These are phyloP conservation scores for Himalopsyche japonica DNA, from an alignment of 2,888 invertebrate species.

Conservation along the genomic window DNA sequence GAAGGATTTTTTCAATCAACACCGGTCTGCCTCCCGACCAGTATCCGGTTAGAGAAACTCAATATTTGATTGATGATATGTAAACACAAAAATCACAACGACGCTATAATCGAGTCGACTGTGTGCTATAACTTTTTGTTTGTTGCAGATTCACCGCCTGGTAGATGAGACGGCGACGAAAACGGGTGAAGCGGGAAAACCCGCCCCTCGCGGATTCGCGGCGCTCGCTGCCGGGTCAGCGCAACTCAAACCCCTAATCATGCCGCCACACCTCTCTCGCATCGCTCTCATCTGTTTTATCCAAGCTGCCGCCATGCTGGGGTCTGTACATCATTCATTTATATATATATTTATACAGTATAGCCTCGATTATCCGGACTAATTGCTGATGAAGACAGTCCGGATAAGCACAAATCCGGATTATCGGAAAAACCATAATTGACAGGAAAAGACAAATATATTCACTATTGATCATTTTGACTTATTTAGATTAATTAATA, in stretches of 20 bases:
- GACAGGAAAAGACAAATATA: too few relatives aligned
- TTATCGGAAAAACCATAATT: too few relatives aligned
- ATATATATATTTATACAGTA: too few relatives aligned
- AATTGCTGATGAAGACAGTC: too few relatives aligned
- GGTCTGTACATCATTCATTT: constrained; percentile 53
- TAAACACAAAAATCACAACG: too few relatives aligned
- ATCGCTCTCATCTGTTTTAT: constrained; percentile 66
- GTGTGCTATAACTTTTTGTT: too few relatives aligned
- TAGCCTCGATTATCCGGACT: too few relatives aligned
- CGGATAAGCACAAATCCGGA: too few relatives aligned
- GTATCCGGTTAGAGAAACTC: constrained; percentile 44
- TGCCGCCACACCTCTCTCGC: constrained; percentile 62
- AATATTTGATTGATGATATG: background rate
- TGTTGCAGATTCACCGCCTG: constrained; percentile 48
- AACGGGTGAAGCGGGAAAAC: constrained; percentile 48
- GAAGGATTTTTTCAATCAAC: constrained; percentile 63
- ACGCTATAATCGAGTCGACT: too few relatives aligned
- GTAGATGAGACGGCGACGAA: constrained; percentile 49
- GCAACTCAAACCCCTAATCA: constrained; percentile 69
- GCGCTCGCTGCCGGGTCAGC: constrained; percentile 62
- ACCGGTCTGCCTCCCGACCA: constrained; percentile 53
- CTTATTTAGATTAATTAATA: too few relatives aligned
- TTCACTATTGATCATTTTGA: too few relatives aligned
- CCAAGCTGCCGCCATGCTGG: constrained; percentile 68
- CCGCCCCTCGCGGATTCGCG: constrained; percentile 52